Evolutionary conservation across 2,888 invertebrate genomes (phyloP), one percentile per base, ranked within the genome.

Genomic region (Epistrophe grossulariae): DNA sequence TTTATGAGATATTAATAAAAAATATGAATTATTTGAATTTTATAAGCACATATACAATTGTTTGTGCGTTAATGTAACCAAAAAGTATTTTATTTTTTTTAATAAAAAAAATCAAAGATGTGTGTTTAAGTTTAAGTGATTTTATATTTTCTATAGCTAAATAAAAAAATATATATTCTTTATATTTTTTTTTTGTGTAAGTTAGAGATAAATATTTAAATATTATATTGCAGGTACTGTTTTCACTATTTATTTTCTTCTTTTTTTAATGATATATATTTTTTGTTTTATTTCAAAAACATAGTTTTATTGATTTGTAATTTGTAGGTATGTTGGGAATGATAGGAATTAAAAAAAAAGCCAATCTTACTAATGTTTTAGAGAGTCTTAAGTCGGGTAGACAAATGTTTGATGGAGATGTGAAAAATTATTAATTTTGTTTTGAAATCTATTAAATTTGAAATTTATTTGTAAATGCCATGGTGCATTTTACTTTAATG

Each of bases 141-240:
- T 64, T 35, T 77, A 62, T 84, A 74, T 88, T 31, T 84, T 85
- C 71, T 84, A 50, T 79, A 59, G 43, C 77, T 82, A 77, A 84
- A 72, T 85, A 74, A 88, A 76, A 64, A 81, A 60, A 74, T 90
- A 89, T 90, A 84, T 90, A 57, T 74, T 48, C 17, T 89, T 89
- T 50, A 38, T 50, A 35, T 45, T 48, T 60, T 60, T 60, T 60
- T 73, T 71, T 73, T 71, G 62, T 62, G 52, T 77, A 70, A 50
- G 73, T 78, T 87, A 82, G 70, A 79, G 74, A 66, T 82, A 83
- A 72, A 89, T 88, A 89, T 89, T 88, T 88, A 88, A 83, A 88
- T 89, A 89, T 90, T 89, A 84, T 70, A 79, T 90, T 91, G 91
- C 92, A 93, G 93, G 93, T 93, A 93, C 93, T 91, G 92, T 91